Base-by-base conservation (phyloP, 2,888 invertebrate genomes). In the Rhagonycha fulva region DNA sequence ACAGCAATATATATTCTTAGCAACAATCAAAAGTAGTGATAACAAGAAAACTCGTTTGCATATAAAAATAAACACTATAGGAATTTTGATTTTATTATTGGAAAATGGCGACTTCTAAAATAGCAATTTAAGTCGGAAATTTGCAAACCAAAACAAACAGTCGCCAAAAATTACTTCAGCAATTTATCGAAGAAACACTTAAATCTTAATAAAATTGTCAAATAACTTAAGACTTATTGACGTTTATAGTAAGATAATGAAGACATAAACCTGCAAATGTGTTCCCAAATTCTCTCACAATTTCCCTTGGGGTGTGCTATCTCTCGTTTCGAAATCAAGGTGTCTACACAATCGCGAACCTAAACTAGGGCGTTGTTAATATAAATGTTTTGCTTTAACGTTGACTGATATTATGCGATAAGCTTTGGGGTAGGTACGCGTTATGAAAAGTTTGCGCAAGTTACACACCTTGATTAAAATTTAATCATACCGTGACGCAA, bases 171-270 rank as follows among this genome's bases (percentile, higher is more conserved):
- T 72, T 75, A 72, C 61, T 14, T 14, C 9, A 14, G 61, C 71
- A 76, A 76, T 78, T 76, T 76, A 74, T 76, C 71, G 73, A 74
- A 68, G 73, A 74, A 70, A 30, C 67, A 62, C 73, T 76, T 78
- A 78, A 78, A 78, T 78, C 78, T 78, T 78, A 73, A 78, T 78
- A 78, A 81, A 81, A 81, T 81, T 81, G 79, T 78, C 76, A 79
- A 82, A 83, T 83, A 82, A 80, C 79, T 82, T 82, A 79, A 71
- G 79, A 79, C 80, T 83, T 83, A 84, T 84, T 83, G 84, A 84
- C 84, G 78, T 84, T 84, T 84, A 84, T 83, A 80, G 83, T 76
- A 76, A 81, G 77, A 82, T 85, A 84, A 84, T 85, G 84, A 84
- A 84, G 84, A 84, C 82, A 80, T 84, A 84, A 82, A 82, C 83